These are phyloP conservation scores for Trachelus tabidus DNA, from an alignment of 2,888 invertebrate species.

Conservation along the genomic window DNA sequence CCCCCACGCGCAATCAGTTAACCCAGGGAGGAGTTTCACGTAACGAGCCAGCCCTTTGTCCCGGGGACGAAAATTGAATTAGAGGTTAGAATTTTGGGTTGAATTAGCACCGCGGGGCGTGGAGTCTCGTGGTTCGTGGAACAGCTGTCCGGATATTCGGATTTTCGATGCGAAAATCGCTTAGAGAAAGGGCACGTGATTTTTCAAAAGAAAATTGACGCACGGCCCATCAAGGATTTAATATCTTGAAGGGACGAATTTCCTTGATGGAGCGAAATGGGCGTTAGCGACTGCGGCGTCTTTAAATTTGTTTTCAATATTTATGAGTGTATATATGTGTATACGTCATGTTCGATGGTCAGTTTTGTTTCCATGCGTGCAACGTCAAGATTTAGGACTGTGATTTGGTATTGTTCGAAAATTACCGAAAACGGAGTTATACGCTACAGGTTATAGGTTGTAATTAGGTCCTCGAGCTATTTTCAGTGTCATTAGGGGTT, in stretches of 20 bases:
- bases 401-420: not conserved
- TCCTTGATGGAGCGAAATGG: not conserved
- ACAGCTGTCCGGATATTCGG: conserved; percentile 17
- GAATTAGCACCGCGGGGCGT: conserved; percentile 14
- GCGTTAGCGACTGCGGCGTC: not conserved
- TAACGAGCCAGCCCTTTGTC: not conserved
- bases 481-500: conserved; percentile 1
- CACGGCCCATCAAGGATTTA: not conserved
- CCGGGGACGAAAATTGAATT: not conserved
- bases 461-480: not conserved
- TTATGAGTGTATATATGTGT: not conserved
- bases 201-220: conserved; percentile 21
- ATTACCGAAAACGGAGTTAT: conserved; percentile 22
- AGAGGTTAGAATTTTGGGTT: not conserved
- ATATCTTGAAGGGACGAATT: not conserved
- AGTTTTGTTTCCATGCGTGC: not conserved
- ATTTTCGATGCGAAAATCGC: conserved; percentile 18
- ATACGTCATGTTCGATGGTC: not conserved
- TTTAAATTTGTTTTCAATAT: conserved; percentile 11
- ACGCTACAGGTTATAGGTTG: not conserved
- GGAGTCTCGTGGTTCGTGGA: not conserved
- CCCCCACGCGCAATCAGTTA: not conserved
- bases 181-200: conserved; percentile 13
- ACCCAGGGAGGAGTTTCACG: not conserved
- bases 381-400: not conserved